These are phyloP conservation scores for Stegostoma tigrinum DNA, from an alignment of 2,113 vertebrate species.

Conservation along the genomic window DNA sequence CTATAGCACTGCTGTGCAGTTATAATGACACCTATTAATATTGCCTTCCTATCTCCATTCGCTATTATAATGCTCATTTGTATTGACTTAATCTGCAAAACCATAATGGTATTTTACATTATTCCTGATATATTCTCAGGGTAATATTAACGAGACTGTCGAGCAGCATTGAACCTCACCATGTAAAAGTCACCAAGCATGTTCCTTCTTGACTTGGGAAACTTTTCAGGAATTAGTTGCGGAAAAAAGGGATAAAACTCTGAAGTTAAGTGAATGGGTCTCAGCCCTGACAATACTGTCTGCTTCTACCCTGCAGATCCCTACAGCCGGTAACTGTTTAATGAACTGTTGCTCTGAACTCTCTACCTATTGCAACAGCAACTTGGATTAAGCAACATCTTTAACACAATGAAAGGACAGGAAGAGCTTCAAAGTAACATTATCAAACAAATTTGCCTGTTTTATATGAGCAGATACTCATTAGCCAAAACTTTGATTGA, in stretches of 20 bases:
- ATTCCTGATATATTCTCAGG: neutral
- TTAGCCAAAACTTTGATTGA: neutral
- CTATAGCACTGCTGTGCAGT: neutral
- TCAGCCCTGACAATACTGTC: neutral
- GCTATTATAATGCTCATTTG: neutral
- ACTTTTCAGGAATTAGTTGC: neutral
- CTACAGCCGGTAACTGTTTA: neutral
- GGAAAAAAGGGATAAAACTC: neutral
- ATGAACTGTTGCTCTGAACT: neutral
- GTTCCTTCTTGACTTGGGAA: neutral
- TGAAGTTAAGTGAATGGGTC: neutral
- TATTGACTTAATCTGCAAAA: neutral
- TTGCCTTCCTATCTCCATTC: neutral
- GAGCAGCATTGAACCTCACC: neutral
- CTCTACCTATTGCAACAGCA: neutral
- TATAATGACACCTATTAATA: neutral
- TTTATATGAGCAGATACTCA: neutral
- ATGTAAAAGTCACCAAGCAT: neutral
- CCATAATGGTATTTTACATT: neutral
- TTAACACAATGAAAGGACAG: neutral
- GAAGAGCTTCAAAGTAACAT: neutral
- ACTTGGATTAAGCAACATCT: neutral
- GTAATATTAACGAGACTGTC: neutral
- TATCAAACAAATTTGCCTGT: neutral
- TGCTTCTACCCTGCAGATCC: neutral